phyloP scores from a whole-genome alignment of 2,113 vertebrate genomes.

The Lontra canadensis region DNA sequence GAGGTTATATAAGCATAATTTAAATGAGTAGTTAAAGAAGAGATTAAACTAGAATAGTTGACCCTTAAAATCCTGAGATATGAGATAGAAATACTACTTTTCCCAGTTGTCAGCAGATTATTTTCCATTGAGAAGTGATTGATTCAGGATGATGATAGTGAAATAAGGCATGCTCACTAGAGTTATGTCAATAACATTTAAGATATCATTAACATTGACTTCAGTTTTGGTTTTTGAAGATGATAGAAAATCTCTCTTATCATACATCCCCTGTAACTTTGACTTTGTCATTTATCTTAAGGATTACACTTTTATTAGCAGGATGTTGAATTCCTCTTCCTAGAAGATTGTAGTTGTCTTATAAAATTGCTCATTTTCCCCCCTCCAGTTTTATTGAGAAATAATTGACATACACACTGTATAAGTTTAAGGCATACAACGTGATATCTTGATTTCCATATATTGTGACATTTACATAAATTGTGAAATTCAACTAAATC shows the following conservation, averaged over 20 bases:
- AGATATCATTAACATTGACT: neutral
- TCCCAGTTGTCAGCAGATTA: neutral
- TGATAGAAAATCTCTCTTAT: neutral
- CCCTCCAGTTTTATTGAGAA: neutral
- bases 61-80: neutral
- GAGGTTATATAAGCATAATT: neutral
- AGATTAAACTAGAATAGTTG: neutral
- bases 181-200: neutral
- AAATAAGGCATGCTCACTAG: neutral
- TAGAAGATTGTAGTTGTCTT: neutral
- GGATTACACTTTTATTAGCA: neutral
- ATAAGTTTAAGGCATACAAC: neutral
- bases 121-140: conserved; percentile 29
- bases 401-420: neutral
- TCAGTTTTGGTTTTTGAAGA: neutral
- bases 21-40: conserved; percentile 14
- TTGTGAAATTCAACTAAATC: neutral
- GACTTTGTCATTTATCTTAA: neutral
- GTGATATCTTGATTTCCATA: neutral
- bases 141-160: neutral
- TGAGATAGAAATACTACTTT: neutral
- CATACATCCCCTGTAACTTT: too few relatives aligned
- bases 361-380: neutral
- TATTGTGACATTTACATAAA: neutral
- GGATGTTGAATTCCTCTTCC: neutral